Evolutionary conservation across 2,888 invertebrate species (phyloP).

Genomic region (Dioctria rufipes): DNA sequence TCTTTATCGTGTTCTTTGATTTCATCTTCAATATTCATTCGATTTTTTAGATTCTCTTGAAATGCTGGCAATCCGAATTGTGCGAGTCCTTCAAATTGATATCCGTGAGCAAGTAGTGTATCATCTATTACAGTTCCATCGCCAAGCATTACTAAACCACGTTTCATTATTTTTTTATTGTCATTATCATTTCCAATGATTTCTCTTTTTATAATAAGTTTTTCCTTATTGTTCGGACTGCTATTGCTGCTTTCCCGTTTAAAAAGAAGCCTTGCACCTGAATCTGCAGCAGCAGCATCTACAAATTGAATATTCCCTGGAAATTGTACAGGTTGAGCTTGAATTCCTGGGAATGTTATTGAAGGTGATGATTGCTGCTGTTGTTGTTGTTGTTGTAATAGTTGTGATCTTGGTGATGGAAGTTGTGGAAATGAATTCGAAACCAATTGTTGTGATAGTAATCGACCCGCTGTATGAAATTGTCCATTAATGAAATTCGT

Average conservation of each 20-base stretch:
- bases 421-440: slow-evolving; percentile 24
- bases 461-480: slow-evolving; percentile 73
- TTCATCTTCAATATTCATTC: slow-evolving; percentile 68
- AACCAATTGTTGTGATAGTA: slow-evolving; percentile 74
- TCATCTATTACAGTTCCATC: slow-evolving; percentile 82
- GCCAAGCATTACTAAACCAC: slow-evolving; percentile 77
- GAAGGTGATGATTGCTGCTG: slow-evolving; percentile 14
- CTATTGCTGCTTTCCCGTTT: slow-evolving; percentile 55
- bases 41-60: slow-evolving; percentile 74
- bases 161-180: slow-evolving; percentile 75
- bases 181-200: slow-evolving; percentile 58
- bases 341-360: slow-evolving; percentile 38
- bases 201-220: neutral
- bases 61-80: slow-evolving; percentile 80
- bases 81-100: slow-evolving; percentile 75
- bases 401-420: neutral
- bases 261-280: slow-evolving; percentile 53
- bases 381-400: neutral
- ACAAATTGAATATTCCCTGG: slow-evolving; percentile 78
- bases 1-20: slow-evolving; percentile 81
- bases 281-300: slow-evolving; percentile 72
- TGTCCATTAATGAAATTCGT: slow-evolving; percentile 78
- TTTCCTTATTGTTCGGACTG: neutral
- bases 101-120: slow-evolving; percentile 69
- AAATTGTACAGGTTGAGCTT: slow-evolving; percentile 53